Percentiles rank a stretch among this genome's conserved stretches.
These are phyloP conservation scores for Chlorocebus sabaeus DNA, from an alignment of 2,113 vertebrate genomes.

Conservation along the genomic window DNA sequence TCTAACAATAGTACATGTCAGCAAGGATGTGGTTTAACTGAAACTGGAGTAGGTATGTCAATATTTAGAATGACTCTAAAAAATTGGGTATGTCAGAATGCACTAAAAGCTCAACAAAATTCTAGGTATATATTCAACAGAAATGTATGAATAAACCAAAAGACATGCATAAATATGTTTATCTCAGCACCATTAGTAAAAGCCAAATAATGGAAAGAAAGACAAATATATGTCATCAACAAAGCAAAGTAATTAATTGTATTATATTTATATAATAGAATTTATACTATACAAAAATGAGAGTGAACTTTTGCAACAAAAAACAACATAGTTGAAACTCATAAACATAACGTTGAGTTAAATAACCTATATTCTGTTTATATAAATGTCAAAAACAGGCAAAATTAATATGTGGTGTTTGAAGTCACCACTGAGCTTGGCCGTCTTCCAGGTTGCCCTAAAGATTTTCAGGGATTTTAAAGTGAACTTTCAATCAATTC, in stretches of 20 bases:
- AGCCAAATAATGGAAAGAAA: not conserved
- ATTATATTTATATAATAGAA: not conserved
- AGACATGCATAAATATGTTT: not conserved
- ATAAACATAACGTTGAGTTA: not conserved
- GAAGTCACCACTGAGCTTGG: not conserved
- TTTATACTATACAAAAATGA: not conserved
- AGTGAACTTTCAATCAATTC: not conserved
- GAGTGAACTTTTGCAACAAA: not conserved
- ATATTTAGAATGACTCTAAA: not conserved
- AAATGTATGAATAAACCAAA: not conserved
- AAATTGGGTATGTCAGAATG: not conserved
- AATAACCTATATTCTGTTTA: not conserved
- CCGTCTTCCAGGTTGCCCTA: not conserved
- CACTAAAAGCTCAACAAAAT: not conserved
- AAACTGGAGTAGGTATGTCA: too few relatives aligned
- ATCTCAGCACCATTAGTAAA: not conserved
- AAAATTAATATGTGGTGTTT: not conserved
- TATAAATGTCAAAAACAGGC: not conserved
- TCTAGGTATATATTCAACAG: not conserved
- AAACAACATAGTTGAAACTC: not conserved
- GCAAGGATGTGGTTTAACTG: not conserved
- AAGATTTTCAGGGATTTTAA: not conserved
- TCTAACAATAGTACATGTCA: not conserved
- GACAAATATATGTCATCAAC: not conserved
- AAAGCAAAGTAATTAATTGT: not conserved